A percentile compares a stretch with the other conserved stretches of the same genome.
phyloP scores from a whole-genome alignment of 2,797 vertebrate genomes.

The Mastacembelus armatus region DNA sequence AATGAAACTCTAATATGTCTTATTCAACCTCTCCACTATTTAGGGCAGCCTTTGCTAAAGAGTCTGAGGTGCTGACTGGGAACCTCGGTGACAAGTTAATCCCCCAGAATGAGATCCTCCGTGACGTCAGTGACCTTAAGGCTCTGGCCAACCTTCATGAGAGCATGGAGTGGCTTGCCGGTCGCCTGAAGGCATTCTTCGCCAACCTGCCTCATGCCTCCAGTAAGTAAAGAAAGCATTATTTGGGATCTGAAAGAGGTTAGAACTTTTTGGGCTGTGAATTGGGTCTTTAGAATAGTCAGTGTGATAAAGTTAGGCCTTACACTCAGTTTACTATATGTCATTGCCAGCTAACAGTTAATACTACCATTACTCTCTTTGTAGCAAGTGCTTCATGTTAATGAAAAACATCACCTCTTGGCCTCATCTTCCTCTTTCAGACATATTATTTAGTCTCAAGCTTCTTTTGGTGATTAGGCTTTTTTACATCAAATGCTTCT shows the following conservation, averaged over 20 bases:
- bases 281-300: not conserved
- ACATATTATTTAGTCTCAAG: not conserved
- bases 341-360: no score
- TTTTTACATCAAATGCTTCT: no score
- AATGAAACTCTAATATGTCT: not conserved
- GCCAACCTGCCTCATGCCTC: conserved; percentile 86
- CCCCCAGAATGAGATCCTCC: conserved; percentile 94
- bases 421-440: not conserved
- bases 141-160: conserved; percentile 97
- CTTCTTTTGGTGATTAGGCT: no score
- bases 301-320: no score
- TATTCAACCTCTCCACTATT: conserved; percentile 6
- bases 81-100: conserved; percentile 98
- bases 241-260: not conserved
- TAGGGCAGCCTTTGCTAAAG: conserved; percentile 96
- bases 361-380: no score
- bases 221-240: conserved; percentile 82
- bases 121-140: conserved; percentile 96
- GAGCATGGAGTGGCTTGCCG: conserved; percentile 97
- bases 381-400: not conserved
- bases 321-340: no score
- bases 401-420: not conserved
- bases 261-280: not conserved
- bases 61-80: conserved; percentile 96
- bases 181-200: conserved; percentile 89